Evolutionary conservation across 2,888 invertebrate genomes (phyloP).

Genomic region (Andrena hattorfiana): DNA sequence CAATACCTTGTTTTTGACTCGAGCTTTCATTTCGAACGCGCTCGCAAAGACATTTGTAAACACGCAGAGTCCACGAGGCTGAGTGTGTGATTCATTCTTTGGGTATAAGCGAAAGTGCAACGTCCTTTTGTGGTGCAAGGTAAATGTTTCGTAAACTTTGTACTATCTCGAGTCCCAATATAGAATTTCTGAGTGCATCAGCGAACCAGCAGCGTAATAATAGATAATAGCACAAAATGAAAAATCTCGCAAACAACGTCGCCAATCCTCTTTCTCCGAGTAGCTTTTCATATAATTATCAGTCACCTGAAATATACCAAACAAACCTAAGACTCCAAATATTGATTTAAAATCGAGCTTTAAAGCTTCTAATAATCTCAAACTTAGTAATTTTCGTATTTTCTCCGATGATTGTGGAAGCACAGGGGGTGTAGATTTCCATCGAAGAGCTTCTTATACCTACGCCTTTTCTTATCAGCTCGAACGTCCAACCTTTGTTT

Average conservation of each 20-base stretch:
- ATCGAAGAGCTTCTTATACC: conserved; percentile 8
- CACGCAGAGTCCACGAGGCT: background rate
- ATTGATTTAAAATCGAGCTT: background rate
- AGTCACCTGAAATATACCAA: too few species aligned
- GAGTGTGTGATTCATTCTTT: conserved; percentile 30
- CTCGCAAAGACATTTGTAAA: background rate
- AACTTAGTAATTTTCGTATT: background rate
- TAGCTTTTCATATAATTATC: too few species aligned
- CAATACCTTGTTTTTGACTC: background rate
- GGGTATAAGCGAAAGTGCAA: conserved; percentile 15
- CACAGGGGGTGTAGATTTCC: background rate
- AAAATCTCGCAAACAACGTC: too few species aligned
- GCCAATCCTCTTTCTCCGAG: too few species aligned
- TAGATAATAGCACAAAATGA: too few species aligned
- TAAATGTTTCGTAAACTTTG: background rate
- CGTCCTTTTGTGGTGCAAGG: background rate
- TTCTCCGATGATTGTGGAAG: background rate
- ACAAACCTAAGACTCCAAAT: too few species aligned
- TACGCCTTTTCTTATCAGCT: background rate
- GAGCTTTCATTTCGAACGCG: background rate
- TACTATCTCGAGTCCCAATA: background rate
- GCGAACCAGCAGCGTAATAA: too few species aligned
- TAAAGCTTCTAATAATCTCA: background rate
- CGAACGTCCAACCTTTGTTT: conserved; percentile 9
- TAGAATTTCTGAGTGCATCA: background rate